Evolutionary conservation across 2,113 vertebrate species (phyloP).

Genomic region (Pavo muticus): DNA sequence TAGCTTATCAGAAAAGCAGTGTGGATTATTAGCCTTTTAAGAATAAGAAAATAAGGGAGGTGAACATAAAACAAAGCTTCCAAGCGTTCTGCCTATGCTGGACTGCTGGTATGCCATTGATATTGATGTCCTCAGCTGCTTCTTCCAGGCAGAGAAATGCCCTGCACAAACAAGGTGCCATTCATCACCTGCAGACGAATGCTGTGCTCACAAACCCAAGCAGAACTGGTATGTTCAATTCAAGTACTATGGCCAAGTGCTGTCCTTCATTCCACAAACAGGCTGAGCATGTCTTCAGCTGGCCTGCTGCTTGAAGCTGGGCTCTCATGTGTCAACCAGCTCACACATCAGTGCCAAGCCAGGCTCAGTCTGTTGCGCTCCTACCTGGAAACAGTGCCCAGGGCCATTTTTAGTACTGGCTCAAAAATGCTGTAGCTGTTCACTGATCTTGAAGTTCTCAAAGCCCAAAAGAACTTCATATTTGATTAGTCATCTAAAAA

Average conservation of each 20-base stretch:
- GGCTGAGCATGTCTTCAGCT: not conserved
- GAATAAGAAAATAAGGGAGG: not conserved
- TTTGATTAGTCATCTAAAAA: not conserved
- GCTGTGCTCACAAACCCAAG: not conserved
- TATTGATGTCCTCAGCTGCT: not conserved
- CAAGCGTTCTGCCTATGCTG: not conserved
- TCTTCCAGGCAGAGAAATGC: not conserved
- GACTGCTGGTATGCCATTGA: not conserved
- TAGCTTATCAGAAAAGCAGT: not conserved
- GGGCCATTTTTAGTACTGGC: not conserved
- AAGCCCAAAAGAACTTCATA: not conserved
- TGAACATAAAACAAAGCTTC: not conserved
- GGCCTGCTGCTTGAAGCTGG: not conserved
- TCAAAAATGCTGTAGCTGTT: not conserved
- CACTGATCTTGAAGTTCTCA: not conserved
- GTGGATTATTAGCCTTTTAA: not conserved
- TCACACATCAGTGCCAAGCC: not conserved
- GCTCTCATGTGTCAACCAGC: not conserved
- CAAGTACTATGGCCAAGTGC: not conserved
- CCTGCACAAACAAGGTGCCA: not conserved
- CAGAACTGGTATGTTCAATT: fast-evolving
- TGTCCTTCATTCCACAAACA: not conserved
- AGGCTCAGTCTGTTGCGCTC: not conserved
- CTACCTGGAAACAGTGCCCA: not conserved
- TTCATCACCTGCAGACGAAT: not conserved